These are phyloP conservation scores for Macquaria ambigua DNA, from an alignment of 2,113 vertebrate genomes.

Conservation along the genomic window DNA sequence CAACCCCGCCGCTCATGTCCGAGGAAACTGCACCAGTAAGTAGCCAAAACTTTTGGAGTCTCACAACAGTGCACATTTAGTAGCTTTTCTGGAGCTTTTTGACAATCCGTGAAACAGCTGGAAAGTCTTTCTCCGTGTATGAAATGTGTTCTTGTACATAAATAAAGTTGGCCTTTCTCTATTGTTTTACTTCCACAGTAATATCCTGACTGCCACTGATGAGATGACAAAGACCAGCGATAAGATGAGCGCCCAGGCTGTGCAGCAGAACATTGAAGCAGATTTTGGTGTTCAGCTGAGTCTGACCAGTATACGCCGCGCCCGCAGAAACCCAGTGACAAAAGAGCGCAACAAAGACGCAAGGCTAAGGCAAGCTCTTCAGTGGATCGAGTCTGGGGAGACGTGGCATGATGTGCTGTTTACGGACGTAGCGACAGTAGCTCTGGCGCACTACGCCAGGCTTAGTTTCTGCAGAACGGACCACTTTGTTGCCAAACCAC, in stretches of 20 bases:
- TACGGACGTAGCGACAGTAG: background rate
- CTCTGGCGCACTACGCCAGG: background rate
- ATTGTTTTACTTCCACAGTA: background rate
- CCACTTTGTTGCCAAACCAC: background rate
- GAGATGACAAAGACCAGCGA: background rate
- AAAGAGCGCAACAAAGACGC: background rate
- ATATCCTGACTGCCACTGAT: background rate
- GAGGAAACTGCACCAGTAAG: background rate
- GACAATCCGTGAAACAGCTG: background rate
- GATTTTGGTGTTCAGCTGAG: background rate
- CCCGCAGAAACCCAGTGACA: background rate
- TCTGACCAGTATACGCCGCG: background rate
- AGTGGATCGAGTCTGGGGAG: background rate
- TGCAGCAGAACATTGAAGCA: background rate
- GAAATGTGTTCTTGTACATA: background rate
- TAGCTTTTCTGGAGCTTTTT: background rate
- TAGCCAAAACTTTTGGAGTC: too few relatives aligned
- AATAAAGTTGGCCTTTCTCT: background rate
- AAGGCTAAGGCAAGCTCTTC: background rate
- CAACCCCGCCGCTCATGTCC: background rate
- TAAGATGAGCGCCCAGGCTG: background rate
- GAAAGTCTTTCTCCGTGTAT: background rate
- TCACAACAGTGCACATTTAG: background rate
- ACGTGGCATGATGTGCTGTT: background rate
- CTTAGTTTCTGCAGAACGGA: background rate